These are phyloP conservation scores for Tautogolabrus adspersus DNA, from an alignment of 2,113 vertebrate species.

Conservation along the genomic window DNA sequence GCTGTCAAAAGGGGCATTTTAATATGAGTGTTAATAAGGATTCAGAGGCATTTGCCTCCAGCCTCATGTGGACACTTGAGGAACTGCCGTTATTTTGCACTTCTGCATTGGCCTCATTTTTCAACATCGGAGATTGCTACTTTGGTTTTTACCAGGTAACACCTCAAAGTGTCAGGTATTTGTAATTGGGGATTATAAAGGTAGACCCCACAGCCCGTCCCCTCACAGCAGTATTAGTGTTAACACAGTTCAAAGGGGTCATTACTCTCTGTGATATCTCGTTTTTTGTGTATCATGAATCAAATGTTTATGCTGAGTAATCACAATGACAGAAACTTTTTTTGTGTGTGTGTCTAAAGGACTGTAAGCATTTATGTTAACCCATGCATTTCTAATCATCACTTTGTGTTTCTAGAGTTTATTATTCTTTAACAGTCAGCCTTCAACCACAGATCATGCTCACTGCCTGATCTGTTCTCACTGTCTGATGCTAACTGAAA, in stretches of 20 bases:
- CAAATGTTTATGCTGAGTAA: conserved; percentile 1
- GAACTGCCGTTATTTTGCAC: no score
- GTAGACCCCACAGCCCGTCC: no score
- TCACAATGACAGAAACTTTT: not conserved
- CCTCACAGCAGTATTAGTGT: not conserved
- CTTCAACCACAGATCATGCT: not conserved
- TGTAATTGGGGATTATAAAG: no score
- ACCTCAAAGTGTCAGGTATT: no score
- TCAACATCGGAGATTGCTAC: no score
- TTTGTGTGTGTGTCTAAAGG: not conserved
- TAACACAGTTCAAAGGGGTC: not conserved
- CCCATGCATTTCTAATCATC: not conserved
- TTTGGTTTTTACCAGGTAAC: no score
- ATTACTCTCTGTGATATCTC: not conserved
- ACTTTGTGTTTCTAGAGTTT: not conserved
- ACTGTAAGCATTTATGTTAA: not conserved
- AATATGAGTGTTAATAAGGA: no score
- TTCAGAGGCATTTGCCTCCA: no score
- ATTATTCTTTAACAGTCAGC: not conserved
- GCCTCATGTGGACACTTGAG: no score
- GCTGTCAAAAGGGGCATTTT: no score
- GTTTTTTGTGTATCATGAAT: not conserved
- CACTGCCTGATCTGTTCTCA: not conserved
- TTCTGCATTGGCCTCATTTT: no score
- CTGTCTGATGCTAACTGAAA: no score